Percentiles rank a stretch among this genome's conserved stretches.
Evolutionary conservation across 1,140 invertebrate genomes (phyloP).

Genomic region (Meloidogyne exigua): DNA sequence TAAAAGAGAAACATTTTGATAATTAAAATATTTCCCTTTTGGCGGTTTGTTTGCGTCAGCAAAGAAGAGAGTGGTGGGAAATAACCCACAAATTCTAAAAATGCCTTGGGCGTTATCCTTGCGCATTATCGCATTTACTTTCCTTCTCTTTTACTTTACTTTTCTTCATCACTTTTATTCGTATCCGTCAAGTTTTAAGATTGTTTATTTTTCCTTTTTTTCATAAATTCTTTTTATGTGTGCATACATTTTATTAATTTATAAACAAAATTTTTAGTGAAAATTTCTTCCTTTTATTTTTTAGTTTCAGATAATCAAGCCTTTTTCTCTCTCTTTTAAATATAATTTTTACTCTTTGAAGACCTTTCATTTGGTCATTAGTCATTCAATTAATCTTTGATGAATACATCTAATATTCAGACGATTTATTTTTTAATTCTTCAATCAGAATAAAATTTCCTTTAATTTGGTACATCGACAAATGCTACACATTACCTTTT

Average conservation of each 20-base stretch:
- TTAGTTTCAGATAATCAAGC: too few relatives aligned
- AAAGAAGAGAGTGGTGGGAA: neutral
- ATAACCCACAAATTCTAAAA: neutral
- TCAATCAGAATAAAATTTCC: too few relatives aligned
- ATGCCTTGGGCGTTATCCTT: conserved; percentile 1
- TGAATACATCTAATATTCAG: neutral
- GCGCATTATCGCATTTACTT: neutral
- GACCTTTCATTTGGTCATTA: neutral
- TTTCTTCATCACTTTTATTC: neutral
- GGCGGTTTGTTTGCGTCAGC: neutral
- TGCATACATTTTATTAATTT: too few relatives aligned
- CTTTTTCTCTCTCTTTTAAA: too few relatives aligned
- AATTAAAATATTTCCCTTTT: neutral
- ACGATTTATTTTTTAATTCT: too few relatives aligned
- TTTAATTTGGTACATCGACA: too few relatives aligned
- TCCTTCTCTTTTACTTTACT: neutral
- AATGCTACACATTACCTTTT: too few relatives aligned
- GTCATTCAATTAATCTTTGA: neutral
- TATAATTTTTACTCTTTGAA: too few relatives aligned
- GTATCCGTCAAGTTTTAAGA: neutral
- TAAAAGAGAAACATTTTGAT: neutral
- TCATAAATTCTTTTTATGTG: neutral
- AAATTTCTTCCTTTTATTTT: too few relatives aligned
- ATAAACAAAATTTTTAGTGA: too few relatives aligned
- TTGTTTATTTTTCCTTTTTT: neutral